Base-by-base conservation (phyloP, 2,113 vertebrate genomes). In the Psephotus haematonotus region DNA sequence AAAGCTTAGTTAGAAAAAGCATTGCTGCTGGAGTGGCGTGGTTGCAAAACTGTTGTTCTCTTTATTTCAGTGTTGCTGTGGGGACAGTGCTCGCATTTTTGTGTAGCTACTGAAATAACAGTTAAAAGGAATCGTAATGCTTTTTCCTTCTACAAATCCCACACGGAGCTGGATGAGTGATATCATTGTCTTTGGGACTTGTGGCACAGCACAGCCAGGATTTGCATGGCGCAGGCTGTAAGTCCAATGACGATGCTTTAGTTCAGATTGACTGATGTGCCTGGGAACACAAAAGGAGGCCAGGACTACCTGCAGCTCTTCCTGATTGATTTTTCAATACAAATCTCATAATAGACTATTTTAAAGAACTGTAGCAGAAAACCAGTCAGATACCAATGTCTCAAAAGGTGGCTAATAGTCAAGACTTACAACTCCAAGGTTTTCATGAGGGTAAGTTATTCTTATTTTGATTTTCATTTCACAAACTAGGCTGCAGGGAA, bases 241-340 rank as follows among this genome's bases (percentile, higher is more conserved):
- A 82, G 59, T 62, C 64, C 33, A n/a, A 33, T 43, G 57, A 28
- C 27, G 39, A n/a, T 24, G 71, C 78, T 27, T 8, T 27, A 49
- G 75, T 50, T 39, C 72, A 24, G 72, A 52, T 6, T 64, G 57
- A 41, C 81, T 65, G 27, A 6, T 57, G 76, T 22, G 72, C 81
- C 24, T 71, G 37, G 39, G 29, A 55, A 2, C 83, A 81, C 83
- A 68, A 43, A 81, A 33, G 91, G 72, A 63, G 86, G 69, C 83
- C 94, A 8, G 65, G 93, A 35, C 77, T 91, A 65, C 89, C 91
- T 91, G 94, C 83, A 62, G 94, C 89, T 91, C 87, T n/a, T 27
- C 7, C 1, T 1, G 78, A 92, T 57, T 64, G 93, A 78, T 89
- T 92, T 90, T 90, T 68, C 91, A 16, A 60, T 91, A 72, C 84